These are phyloP conservation scores for Nemopilema nomurai DNA, from an alignment of 30 jellyfish, hydroid and myxozoan genomes.

Conservation along the genomic window DNA sequence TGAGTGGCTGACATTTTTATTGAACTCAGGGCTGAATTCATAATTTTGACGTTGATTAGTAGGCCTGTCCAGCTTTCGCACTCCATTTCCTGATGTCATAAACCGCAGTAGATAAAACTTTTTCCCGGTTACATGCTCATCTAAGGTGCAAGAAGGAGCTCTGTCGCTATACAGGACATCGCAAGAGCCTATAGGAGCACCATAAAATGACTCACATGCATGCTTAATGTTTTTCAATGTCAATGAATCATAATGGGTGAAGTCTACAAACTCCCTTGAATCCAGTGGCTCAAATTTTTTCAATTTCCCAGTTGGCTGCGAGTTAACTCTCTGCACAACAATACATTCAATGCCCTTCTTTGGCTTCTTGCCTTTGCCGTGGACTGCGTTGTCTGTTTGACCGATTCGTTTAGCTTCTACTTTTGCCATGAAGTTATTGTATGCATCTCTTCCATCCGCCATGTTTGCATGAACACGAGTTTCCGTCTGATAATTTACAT, in stretches of 20 bases:
- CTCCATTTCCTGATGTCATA: conserved; percentile 14
- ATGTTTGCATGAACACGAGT: not conserved
- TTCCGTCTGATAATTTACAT: not conserved
- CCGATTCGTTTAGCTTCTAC: not conserved
- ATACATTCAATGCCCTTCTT: not conserved
- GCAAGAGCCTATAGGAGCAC: conserved; percentile 53
- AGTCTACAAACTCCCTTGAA: conserved; percentile 56
- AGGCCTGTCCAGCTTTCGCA: conserved; percentile 18
- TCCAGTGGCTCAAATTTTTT: conserved; percentile 42
- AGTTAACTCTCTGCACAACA: conserved; percentile 32
- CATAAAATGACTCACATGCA: conserved; percentile 47
- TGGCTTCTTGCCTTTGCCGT: not conserved
- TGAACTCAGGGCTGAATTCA: conserved; percentile 20
- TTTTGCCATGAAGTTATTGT: conserved; percentile 1
- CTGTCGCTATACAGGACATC: conserved; percentile 46
- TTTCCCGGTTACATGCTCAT: conserved; percentile 51
- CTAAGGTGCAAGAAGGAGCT: conserved; percentile 53
- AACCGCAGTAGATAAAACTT: conserved; percentile 27
- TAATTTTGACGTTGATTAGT: conserved; percentile 11
- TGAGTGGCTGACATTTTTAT: conserved; percentile 13
- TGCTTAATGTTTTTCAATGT: conserved; percentile 25
- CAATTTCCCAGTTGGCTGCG: conserved; percentile 33
- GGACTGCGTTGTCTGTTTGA: conserved; percentile 4
- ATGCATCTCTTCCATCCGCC: not conserved
- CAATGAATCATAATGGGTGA: conserved; percentile 12